Evolutionary conservation across 2,888 invertebrate species (phyloP).

Genomic region (Tenthredo distinguenda): DNA sequence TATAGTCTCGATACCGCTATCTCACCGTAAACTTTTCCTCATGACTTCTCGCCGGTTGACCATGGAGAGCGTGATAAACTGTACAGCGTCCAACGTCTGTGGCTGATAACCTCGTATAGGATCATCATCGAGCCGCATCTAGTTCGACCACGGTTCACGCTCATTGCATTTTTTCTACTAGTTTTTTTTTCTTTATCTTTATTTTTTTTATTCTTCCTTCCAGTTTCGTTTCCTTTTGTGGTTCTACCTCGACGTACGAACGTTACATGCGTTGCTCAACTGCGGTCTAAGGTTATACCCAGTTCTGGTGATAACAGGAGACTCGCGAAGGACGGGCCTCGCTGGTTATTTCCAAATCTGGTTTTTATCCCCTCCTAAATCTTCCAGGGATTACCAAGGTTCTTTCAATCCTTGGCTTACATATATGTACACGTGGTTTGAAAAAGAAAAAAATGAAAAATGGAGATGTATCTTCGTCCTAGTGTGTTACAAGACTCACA

Average conservation of each 20-base stretch:
- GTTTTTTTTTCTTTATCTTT: background rate
- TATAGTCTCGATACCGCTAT: conserved; percentile 30
- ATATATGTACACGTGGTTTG: background rate
- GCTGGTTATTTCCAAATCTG: conserved; percentile 5
- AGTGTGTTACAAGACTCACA: background rate
- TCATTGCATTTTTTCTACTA: background rate
- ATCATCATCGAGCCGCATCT: conserved; percentile 30
- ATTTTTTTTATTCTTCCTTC: background rate
- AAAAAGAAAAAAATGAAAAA: too few relatives aligned
- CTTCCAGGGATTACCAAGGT: background rate
- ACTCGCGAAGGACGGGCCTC: background rate
- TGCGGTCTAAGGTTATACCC: conserved; percentile 19
- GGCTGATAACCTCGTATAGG: conserved; percentile 47
- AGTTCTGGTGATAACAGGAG: background rate
- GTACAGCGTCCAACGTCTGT: conserved; percentile 33
- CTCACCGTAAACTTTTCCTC: conserved; percentile 40
- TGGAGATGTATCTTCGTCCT: background rate
- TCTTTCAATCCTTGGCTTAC: background rate
- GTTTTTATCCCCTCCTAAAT: background rate
- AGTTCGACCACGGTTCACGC: conserved; percentile 16
- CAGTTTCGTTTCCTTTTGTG: conserved; percentile 9
- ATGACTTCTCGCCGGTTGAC: conserved; percentile 16
- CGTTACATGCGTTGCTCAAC: background rate
- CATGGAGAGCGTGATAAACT: conserved; percentile 34
- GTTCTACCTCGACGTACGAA: background rate